Base-by-base conservation (phyloP, 2,888 invertebrate genomes). In the Lysandra coridon region DNA sequence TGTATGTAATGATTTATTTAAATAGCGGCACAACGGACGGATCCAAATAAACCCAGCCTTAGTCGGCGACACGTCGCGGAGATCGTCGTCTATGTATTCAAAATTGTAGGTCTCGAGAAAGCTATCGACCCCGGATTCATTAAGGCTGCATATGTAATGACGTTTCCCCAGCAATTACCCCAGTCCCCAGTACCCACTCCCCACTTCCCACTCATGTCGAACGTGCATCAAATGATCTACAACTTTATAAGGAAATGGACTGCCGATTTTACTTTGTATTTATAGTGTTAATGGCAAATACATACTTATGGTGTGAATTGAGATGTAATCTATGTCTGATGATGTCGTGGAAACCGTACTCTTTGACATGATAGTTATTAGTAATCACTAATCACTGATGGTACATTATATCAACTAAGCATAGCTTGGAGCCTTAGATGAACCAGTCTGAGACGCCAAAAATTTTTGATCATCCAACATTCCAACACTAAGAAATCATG, bases 121-220 rank as follows among this genome's bases (percentile, higher is more conserved):
- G 64, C 79, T 79, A 78, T 80, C 80, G 80, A 83, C 80, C 81
- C 81, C 82, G 80, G 80, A 80, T 81, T 82, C 82, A 82, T 82
- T 82, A 80, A 80, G 79, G 76, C 80, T 83, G 79, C 82, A 82
- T 81, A 80, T 69, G 40, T 80, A 81, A 82, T 80, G 80, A 73
- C 74, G 64, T 64, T 30, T 37, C 33, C 33, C 17, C 14, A 69
- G 33, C 69, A 69, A 69, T 33, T 69, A 33, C 69, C 69, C 69
- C 4, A 49, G 10, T 17, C 57, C 57, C 53, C 12, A 10, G 12
- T 53, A 12, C 53, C 53, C 17, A 17, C 14, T 57, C 4, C 53
- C 57, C 17, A 17, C 14, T 57, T 1, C 4, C 17, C 57, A 57
- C 33, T 5, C 17, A 33, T 37, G 69, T 23, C 33, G 33, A 37